Evolutionary conservation across 2,888 invertebrate species (phyloP), one percentile per base, ranked within the genome.

Genomic region (Heliconius sara): DNA sequence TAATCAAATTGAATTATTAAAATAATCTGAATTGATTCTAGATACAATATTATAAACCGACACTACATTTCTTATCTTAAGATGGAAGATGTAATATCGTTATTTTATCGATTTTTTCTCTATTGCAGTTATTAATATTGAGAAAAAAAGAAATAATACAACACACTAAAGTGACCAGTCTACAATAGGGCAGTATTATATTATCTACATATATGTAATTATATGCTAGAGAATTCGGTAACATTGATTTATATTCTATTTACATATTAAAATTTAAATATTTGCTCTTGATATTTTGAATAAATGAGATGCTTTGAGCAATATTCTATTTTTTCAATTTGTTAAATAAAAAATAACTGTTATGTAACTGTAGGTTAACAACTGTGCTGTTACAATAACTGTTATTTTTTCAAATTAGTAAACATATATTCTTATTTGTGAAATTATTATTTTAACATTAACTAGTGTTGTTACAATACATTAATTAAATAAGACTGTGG

Each of bases 141-240:
- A 27, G 0, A 39, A 39, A 39, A 16, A 65, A 27, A 65, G 13
- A 65, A 65, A 27, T 65, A 27, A 25, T 10, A 60, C n/a, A 60
- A n/a, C 43, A 43, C n/a, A 43, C 16, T 43, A 63, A 65, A 25
- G 25, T 72, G 72, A 72, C 52, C 65, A 52, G 30, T 30, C 34
- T 30, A 57, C 72, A 60, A 30, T 22, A 73, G 34, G 52, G 30
- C 72, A 57, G 57, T 57, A 52, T 57, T 39, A 60, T 57, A 73
- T 22, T 60, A 60, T 39, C 16, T 60, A 60, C 60, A 74, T 63
- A 65, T 27, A 60, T n/a, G n/a, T 65, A n/a, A 74, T 43, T 74
- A 67, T 75, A 70, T 60, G 30, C 78, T 79, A 79, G 68, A 80
- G 63, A 79, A 79, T 68, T 60, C 73, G 80, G 79, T 80, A 80